These are phyloP conservation scores for Gymnoscelis rufifasciata DNA, from an alignment of 2,888 invertebrate genomes.

Conservation along the genomic window DNA sequence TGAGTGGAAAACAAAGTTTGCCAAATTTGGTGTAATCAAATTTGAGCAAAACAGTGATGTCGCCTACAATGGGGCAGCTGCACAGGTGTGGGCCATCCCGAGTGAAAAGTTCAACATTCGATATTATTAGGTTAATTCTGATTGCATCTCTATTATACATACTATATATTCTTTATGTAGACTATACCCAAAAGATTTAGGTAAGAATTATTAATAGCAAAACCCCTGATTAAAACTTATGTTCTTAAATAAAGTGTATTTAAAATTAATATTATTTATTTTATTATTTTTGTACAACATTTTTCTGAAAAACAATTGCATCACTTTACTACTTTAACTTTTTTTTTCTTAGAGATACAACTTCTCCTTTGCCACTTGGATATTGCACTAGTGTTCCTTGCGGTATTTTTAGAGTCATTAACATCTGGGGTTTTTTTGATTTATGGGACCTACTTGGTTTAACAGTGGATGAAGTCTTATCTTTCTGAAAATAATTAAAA, in stretches of 20 bases:
- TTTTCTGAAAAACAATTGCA: too few species aligned
- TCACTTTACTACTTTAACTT: too few species aligned
- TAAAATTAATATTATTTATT: too few species aligned
- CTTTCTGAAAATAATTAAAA: conserved; percentile 35
- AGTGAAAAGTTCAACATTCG: conserved; percentile 71
- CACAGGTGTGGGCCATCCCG: conserved; percentile 72
- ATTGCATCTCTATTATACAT: conserved; percentile 61
- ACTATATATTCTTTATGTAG: conserved; percentile 66
- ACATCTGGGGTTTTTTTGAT: conserved; percentile 28
- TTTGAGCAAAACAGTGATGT: conserved; percentile 65
- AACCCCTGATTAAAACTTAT: too few species aligned
- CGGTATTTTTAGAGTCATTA: conserved; percentile 50
- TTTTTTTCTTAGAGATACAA: conserved; percentile 41
- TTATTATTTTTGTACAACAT: background rate
- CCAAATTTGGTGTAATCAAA: conserved; percentile 70
- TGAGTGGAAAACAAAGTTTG: conserved; percentile 63
- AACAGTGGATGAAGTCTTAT: conserved; percentile 7
- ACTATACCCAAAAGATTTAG: conserved; percentile 55
- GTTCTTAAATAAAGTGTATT: too few species aligned
- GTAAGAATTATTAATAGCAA: too few species aligned
- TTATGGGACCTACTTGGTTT: conserved; percentile 6
- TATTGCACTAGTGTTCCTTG: conserved; percentile 43
- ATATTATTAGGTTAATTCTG: conserved; percentile 73
- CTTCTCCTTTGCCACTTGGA: conserved; percentile 44
- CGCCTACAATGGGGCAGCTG: conserved; percentile 70